Conservation (phyloP, 2,113 vertebrate genomes). For the Numida meleagris region DNA sequence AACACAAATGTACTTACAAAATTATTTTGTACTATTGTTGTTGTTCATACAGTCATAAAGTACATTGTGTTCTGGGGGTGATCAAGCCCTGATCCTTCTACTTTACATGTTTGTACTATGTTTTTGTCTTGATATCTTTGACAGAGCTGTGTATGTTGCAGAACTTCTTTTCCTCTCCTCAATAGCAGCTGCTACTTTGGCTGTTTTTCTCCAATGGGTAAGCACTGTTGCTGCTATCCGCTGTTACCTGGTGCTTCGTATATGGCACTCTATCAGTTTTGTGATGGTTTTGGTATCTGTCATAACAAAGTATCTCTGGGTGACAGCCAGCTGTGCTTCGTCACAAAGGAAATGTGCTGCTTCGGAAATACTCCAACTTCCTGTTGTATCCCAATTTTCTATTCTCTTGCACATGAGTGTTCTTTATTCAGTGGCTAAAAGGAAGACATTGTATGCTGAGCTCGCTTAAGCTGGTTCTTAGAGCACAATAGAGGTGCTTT, state of each 20-base stretch:
- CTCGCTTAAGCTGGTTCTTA: neutral
- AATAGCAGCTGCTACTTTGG: neutral
- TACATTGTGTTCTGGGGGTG: neutral
- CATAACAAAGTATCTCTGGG: neutral
- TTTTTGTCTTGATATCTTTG: neutral
- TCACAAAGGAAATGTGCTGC: neutral
- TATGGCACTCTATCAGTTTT: neutral
- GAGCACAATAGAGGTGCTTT: neutral
- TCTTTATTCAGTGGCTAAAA: neutral
- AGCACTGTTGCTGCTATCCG: neutral
- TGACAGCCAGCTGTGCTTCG: neutral
- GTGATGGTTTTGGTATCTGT: neutral
- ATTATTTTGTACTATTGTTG: neutral
- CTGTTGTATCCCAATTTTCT: neutral
- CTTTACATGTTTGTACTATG: neutral
- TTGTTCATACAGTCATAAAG: neutral
- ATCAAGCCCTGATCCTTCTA: neutral
- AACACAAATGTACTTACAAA: neutral
- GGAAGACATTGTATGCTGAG: neutral
- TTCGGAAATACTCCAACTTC: neutral
- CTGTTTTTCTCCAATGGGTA: neutral
- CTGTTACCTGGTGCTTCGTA: neutral
- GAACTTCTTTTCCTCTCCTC: neutral
- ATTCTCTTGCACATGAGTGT: neutral
- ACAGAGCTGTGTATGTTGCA: neutral